Evolutionary conservation across 2,888 invertebrate genomes (phyloP).

Genomic region (Taenaris catops): DNA sequence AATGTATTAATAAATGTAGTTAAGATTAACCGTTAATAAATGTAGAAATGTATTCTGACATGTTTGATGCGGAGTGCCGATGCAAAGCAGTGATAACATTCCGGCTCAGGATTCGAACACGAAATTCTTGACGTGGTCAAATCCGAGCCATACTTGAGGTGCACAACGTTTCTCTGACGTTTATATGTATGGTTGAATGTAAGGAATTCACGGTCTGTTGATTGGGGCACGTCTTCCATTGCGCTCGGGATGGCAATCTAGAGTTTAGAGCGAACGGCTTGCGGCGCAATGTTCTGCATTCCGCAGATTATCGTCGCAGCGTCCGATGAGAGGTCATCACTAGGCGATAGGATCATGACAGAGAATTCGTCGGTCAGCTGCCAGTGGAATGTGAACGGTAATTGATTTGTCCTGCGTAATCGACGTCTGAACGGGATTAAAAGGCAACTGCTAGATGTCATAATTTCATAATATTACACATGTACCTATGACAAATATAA

Average conservation of each 20-base stretch:
- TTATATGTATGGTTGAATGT: slow-evolving; percentile 52
- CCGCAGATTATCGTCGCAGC: slow-evolving; percentile 42
- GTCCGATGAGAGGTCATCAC: slow-evolving; percentile 58
- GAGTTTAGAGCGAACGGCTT: slow-evolving; percentile 39
- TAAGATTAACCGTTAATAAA: slow-evolving; percentile 54
- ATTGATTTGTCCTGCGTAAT: slow-evolving; percentile 78
- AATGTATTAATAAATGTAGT: slow-evolving; percentile 22
- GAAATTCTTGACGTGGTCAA: slow-evolving; percentile 66
- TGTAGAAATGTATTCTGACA: slow-evolving; percentile 54
- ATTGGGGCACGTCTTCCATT: slow-evolving; percentile 62
- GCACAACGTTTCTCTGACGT: slow-evolving; percentile 35
- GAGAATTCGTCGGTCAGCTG: slow-evolving; percentile 70
- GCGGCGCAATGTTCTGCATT: slow-evolving; percentile 55
- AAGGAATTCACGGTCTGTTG: slow-evolving; percentile 63
- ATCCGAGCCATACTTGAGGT: slow-evolving; percentile 55
- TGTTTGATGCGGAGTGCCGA: slow-evolving; percentile 58
- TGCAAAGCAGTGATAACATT: slow-evolving; percentile 72
- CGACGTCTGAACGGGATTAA: slow-evolving; percentile 61
- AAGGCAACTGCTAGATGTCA: no score
- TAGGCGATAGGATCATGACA: slow-evolving; percentile 68
- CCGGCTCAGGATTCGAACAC: slow-evolving; percentile 66
- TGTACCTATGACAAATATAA: no score
- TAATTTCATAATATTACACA: no score
- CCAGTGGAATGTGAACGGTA: slow-evolving; percentile 69
- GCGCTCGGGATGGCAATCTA: slow-evolving; percentile 54